Percentiles rank a stretch among this genome's conserved stretches.
Evolutionary conservation across 1,140 invertebrate genomes (phyloP).

Genomic region (Magallana angulata): DNA sequence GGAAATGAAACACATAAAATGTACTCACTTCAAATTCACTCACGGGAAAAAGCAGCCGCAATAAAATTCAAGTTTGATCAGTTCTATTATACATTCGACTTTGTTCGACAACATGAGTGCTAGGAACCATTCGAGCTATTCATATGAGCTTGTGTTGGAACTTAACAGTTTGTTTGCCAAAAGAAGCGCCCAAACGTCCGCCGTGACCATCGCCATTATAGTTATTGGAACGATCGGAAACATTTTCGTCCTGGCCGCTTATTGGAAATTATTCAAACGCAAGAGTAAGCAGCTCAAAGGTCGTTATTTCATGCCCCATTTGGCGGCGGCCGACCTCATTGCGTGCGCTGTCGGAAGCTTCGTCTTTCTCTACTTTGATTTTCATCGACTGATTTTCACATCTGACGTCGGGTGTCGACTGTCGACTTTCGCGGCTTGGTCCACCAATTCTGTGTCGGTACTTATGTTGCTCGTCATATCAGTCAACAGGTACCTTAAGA

Average conservation of each 20-base stretch:
- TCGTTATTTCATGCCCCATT: slow-evolving; percentile 51
- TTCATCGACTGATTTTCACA: slow-evolving; percentile 40
- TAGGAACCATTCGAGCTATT: neutral
- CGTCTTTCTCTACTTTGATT: slow-evolving; percentile 48
- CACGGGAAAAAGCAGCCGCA: neutral
- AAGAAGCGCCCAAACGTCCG: slow-evolving; percentile 4
- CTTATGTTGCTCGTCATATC: slow-evolving; percentile 51
- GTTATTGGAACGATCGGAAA: slow-evolving; percentile 10
- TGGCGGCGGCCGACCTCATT: slow-evolving; percentile 46
- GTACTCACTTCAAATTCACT: neutral
- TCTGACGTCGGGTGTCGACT: slow-evolving; percentile 46
- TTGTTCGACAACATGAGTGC: neutral
- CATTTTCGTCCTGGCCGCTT: slow-evolving; percentile 8
- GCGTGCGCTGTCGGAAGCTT: slow-evolving; percentile 43
- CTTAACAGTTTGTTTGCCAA: neutral
- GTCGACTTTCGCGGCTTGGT: slow-evolving; percentile 40
- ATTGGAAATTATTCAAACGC: slow-evolving; percentile 30
- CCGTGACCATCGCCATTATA: slow-evolving; percentile 16
- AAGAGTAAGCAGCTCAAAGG: slow-evolving; percentile 38
- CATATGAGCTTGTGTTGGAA: neutral
- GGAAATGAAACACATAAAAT: no score
- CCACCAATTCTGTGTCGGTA: slow-evolving; percentile 44
- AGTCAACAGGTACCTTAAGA: slow-evolving; percentile 48
- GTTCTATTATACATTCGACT: neutral
- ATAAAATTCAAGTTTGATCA: neutral